Evolutionary conservation across 2,888 invertebrate genomes (phyloP).

Genomic region (Criorhina ranunculi): DNA sequence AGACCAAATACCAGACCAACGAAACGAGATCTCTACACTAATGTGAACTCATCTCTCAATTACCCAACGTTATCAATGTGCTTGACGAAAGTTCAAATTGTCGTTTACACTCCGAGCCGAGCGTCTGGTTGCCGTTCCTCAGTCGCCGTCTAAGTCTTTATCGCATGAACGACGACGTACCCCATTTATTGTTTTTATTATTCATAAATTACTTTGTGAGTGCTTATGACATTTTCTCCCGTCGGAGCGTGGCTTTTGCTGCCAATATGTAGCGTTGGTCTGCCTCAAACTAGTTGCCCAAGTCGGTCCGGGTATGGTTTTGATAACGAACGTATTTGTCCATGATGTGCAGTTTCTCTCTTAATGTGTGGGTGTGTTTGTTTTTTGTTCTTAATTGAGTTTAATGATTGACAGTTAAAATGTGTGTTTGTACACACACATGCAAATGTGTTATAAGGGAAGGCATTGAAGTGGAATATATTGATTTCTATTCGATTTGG

Average conservation of each 20-base stretch:
- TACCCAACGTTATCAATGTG: slow-evolving; percentile 44
- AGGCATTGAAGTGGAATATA: neutral
- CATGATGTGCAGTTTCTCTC: slow-evolving; percentile 1
- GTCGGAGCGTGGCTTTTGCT: slow-evolving; percentile 29
- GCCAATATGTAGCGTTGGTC: slow-evolving; percentile 15
- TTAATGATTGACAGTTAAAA: slow-evolving; percentile 33
- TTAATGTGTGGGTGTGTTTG: neutral
- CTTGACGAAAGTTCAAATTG: slow-evolving; percentile 51
- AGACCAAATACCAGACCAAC: neutral
- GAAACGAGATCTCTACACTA: neutral
- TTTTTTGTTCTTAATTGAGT: slow-evolving; percentile 43
- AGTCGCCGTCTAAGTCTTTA: slow-evolving; percentile 20
- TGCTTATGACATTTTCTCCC: slow-evolving; percentile 38
- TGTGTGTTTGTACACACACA: neutral
- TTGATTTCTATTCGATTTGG: slow-evolving; percentile 5
- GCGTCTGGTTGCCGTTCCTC: slow-evolving; percentile 22
- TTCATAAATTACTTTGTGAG: slow-evolving; percentile 58
- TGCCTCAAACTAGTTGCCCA: slow-evolving; percentile 41
- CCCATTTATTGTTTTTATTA: slow-evolving; percentile 56
- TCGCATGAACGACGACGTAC: slow-evolving; percentile 17
- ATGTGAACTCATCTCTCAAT: slow-evolving; percentile 43
- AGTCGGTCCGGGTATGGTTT: neutral
- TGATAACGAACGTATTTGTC: slow-evolving; percentile 26
- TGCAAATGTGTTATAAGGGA: neutral
- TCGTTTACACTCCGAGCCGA: slow-evolving; percentile 26